These are phyloP conservation scores for Phrynocephalus versicolor DNA, from an alignment of 2,113 vertebrate genomes.

Conservation along the genomic window DNA sequence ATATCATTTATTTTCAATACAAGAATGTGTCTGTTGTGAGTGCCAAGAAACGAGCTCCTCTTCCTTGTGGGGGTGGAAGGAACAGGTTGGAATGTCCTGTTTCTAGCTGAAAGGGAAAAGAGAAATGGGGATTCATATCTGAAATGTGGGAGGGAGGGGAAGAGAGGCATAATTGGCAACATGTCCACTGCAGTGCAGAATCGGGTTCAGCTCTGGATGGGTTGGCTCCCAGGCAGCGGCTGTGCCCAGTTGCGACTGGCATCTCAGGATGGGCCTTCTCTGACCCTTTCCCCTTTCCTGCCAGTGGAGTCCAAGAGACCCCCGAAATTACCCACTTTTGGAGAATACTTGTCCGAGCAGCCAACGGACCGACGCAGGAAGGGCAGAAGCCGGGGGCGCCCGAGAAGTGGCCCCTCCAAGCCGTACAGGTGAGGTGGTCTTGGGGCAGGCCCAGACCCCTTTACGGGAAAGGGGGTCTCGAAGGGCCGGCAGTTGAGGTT, in stretches of 20 bases:
- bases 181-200: background rate
- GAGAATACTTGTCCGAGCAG: conserved; percentile 82
- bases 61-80: too few species aligned
- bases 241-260: too few species aligned
- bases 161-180: background rate
- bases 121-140: too few species aligned
- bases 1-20: too few species aligned
- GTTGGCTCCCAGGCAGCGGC: background rate
- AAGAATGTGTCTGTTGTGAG: too few species aligned
- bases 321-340: conserved; percentile 80
- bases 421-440: conserved; percentile 83
- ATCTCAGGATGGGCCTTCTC: background rate
- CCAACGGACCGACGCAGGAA: conserved; percentile 54
- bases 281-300: background rate
- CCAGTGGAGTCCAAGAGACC: conserved; percentile 67
- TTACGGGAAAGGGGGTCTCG: background rate
- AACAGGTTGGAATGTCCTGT: too few species aligned
- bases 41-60: too few species aligned
- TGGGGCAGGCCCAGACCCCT: too few species aligned
- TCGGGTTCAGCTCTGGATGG: too few species aligned
- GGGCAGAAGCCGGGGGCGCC: conserved; percentile 61
- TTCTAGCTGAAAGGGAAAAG: too few species aligned
- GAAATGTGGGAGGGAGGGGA: too few species aligned
- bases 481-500: background rate
- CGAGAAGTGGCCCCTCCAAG: conserved; percentile 62